Conservation (phyloP, 2,888 invertebrate genomes). For the Teleiodes luculella region DNA sequence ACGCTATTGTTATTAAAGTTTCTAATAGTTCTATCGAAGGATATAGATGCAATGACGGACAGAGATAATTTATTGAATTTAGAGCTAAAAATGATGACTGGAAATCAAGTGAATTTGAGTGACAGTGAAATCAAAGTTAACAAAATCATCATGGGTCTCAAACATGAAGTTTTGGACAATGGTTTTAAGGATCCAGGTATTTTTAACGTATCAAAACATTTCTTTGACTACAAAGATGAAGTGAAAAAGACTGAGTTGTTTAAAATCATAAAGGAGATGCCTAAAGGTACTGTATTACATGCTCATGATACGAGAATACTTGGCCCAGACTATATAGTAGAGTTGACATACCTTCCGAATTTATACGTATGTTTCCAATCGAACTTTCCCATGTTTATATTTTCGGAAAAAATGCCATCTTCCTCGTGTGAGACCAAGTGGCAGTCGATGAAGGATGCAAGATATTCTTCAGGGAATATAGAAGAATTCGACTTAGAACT, state of each 20-base stretch:
- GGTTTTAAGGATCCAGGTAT: slow-evolving; percentile 65
- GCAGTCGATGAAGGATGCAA: slow-evolving; percentile 69
- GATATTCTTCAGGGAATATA: slow-evolving; percentile 63
- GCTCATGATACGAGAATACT: slow-evolving; percentile 82
- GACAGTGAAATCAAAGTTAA: slow-evolving; percentile 76
- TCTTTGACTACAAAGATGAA: slow-evolving; percentile 79
- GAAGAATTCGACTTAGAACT: slow-evolving; percentile 75
- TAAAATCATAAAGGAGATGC: slow-evolving; percentile 81
- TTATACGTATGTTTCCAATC: slow-evolving; percentile 75
- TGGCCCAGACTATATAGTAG: slow-evolving; percentile 79
- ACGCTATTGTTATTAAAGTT: slow-evolving; percentile 16
- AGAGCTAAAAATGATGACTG: slow-evolving; percentile 72
- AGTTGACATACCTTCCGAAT: slow-evolving; percentile 80
- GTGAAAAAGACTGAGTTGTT: slow-evolving; percentile 81
- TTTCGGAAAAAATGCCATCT: slow-evolving; percentile 44
- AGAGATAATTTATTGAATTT: slow-evolving; percentile 66
- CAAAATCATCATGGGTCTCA: slow-evolving; percentile 77
- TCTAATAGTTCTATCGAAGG: slow-evolving; percentile 11
- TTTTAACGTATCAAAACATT: slow-evolving; percentile 82
- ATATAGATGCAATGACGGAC: slow-evolving; percentile 29
- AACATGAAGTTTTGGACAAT: slow-evolving; percentile 66
- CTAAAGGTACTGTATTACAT: slow-evolving; percentile 87
- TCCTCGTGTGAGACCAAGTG: slow-evolving; percentile 54
- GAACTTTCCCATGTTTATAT: slow-evolving; percentile 42
- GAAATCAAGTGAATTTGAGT: slow-evolving; percentile 71